Evolutionary conservation across 2,113 vertebrate genomes (phyloP), one percentile per base, ranked within the genome.

Genomic region (Spea multiplicata): DNA sequence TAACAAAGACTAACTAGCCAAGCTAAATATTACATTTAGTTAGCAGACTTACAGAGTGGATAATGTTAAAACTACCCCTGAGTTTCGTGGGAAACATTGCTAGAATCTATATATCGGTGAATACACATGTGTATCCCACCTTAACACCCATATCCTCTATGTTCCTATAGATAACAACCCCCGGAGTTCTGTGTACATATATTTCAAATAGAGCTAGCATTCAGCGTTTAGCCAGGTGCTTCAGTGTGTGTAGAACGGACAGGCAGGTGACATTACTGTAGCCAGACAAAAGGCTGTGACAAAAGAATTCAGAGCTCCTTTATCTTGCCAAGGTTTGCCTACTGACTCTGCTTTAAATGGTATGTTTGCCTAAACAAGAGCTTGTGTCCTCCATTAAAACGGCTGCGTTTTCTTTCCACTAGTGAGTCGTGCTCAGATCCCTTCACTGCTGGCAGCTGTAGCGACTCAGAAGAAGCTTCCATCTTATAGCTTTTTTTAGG

Each of bases 401-500:
- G 62, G 52, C 52, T 80, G 53, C 71, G 5, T 80, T 80, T 80
- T 80, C 71, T 87, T 89, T 87, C 85, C 88, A 90, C 87, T 89
- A 84, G 86, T n/a, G 87, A 87, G 75, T 84, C 78, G 74, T 85
- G 88, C 87, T 86, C 84, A 82, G 88, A 90, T 57, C 85, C 81
- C 66, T 86, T 89, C 80, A 83, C 88, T 74, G 81, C 84, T 87
- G 88, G 86, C 88, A 86, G 83, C 87, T 85, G 85, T 88, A 88
- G 83, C 86, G 87, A 86, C 82, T 89, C 87, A 0, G 89, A 90
- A 89, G 89, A 89, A 73, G 82, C 87, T 86, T 84, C 87, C 86
- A 85, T 86, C 86, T 89, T 85, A 87, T 84, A 84, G 84, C 82
- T 79, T 8, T 84, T 85, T 8, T 84, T 85, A 83, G 89, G 86